Conservation (phyloP, 2,113 vertebrate species). For the Notarius lentiginosus region DNA sequence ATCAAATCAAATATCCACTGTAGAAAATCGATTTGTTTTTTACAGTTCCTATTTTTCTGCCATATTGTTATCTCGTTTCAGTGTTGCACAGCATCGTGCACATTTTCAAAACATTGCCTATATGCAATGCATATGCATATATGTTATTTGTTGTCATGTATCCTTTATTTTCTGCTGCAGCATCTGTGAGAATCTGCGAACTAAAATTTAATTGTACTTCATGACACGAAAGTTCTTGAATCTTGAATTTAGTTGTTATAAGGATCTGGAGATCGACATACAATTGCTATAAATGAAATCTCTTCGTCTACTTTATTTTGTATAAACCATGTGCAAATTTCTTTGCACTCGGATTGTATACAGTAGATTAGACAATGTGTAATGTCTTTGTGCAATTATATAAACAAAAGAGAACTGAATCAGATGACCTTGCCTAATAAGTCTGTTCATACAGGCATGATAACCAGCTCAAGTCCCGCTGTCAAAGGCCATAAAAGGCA, state of each 20-base stretch:
- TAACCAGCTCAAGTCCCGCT: conserved; percentile 62
- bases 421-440: conserved; percentile 35
- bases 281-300: not conserved
- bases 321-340: not conserved
- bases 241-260: not conserved
- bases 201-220: not conserved
- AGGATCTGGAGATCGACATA: not conserved
- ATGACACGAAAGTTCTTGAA: not conserved
- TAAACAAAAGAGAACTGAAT: not conserved
- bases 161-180: not conserved
- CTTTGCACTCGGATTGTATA: too few species aligned
- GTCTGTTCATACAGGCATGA: conserved; percentile 60
- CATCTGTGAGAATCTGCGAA: not conserved
- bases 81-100: not conserved
- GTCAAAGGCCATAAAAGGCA: conserved; percentile 59
- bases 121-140: too few species aligned
- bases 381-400: not conserved
- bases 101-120: not conserved
- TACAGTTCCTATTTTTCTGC: not conserved
- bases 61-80: not conserved
- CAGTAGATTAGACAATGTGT: not conserved
- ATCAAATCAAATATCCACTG: not conserved
- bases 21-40: not conserved
- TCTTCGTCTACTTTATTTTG: not conserved
- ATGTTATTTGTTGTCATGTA: not conserved